Conservation (phyloP, 2,888 invertebrate species). For the Idaea straminata region DNA sequence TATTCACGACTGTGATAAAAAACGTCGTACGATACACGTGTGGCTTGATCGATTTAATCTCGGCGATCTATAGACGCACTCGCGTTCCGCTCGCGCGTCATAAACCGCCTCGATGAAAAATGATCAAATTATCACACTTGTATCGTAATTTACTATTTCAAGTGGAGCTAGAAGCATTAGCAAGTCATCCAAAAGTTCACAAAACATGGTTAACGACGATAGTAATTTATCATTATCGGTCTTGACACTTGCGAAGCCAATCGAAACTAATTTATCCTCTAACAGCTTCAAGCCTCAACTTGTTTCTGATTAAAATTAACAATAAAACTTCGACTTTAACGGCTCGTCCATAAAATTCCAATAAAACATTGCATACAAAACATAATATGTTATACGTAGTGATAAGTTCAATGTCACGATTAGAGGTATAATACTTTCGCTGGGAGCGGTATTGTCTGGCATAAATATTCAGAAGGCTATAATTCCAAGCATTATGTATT, state of each 20-base stretch:
- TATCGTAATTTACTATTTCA: no score
- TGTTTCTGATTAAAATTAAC: neutral
- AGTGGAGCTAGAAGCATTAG: conserved; percentile 15
- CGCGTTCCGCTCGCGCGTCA: no score
- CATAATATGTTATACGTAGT: neutral
- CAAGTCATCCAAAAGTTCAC: conserved; percentile 33
- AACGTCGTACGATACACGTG: no score
- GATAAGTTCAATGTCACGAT: neutral
- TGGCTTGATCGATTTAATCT: no score
- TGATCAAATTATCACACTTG: no score
- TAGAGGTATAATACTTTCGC: neutral
- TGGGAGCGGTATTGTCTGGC: neutral
- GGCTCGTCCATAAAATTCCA: neutral
- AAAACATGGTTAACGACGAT: conserved; percentile 4
- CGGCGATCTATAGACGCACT: no score
- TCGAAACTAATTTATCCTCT: neutral
- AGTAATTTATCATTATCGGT: neutral
- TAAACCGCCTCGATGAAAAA: no score
- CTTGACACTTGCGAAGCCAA: neutral
- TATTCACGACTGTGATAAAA: no score
- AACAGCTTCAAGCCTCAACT: neutral
- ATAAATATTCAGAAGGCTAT: neutral
- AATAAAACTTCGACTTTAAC: neutral
- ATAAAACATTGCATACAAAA: neutral
- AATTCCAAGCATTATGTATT: neutral